Conservation (phyloP, 30 jellyfish, hydroid and myxozoan genomes). For the Aurelia sp. region DNA sequence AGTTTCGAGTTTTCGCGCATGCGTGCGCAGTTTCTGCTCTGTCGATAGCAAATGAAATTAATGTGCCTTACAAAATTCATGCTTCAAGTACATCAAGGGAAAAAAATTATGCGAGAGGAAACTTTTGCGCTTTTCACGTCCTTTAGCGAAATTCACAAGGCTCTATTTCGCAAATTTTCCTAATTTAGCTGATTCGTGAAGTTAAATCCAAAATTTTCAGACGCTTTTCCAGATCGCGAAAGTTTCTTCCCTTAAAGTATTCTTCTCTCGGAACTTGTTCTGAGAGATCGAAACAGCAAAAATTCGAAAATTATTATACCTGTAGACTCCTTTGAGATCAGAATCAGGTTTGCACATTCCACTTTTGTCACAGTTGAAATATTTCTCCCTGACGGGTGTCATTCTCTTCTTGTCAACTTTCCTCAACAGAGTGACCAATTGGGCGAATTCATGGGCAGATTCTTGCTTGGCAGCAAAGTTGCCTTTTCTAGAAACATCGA, state of each 20-base stretch:
- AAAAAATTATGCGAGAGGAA: too few species aligned
- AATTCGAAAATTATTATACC: constrained; percentile 44
- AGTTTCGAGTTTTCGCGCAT: too few species aligned
- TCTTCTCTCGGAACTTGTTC: background rate
- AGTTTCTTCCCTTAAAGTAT: background rate
- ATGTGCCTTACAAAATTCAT: too few species aligned
- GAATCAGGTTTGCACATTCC: constrained; percentile 59
- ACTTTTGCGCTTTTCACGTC: too few species aligned
- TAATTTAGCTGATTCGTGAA: too few species aligned
- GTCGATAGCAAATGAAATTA: too few species aligned
- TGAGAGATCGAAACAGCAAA: background rate
- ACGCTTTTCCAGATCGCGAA: background rate
- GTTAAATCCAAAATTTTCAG: too few species aligned
- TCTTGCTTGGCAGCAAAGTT: constrained; percentile 78
- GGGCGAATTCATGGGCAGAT: constrained; percentile 95
- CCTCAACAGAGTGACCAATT: constrained; percentile 84
- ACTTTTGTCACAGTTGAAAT: constrained; percentile 84
- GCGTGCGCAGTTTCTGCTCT: too few species aligned
- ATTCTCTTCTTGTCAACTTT: constrained; percentile 88
- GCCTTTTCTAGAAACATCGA: constrained; percentile 37
- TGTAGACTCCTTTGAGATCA: constrained; percentile 84
- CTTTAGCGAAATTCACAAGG: too few species aligned
- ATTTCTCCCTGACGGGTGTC: constrained; percentile 93
- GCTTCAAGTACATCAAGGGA: too few species aligned
- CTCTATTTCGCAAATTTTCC: too few species aligned